phyloP scores from a whole-genome alignment of 2,888 invertebrate genomes.

The Temnothorax unifasciatus region DNA sequence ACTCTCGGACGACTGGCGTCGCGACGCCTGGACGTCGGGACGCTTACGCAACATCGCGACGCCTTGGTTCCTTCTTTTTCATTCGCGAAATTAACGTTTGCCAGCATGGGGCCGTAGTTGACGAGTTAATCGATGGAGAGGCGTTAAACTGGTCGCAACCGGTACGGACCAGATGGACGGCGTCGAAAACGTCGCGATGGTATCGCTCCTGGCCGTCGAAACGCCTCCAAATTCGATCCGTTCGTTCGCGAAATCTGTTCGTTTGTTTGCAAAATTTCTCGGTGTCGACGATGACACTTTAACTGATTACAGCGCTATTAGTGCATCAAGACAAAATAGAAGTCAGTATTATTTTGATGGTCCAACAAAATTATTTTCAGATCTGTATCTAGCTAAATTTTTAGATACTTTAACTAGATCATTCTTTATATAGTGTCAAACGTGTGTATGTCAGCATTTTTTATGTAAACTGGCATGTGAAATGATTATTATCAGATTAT shows the following conservation, averaged over 20 bases:
- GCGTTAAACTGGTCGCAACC: constrained; percentile 55
- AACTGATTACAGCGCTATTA: background rate
- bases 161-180: constrained; percentile 61
- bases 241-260: background rate
- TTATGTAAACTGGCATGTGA: background rate
- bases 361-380: too few relatives aligned
- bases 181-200: background rate
- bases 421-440: too few relatives aligned
- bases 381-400: too few relatives aligned
- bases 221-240: constrained; percentile 42
- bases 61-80: constrained; percentile 65
- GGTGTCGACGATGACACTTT: background rate
- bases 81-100: constrained; percentile 57
- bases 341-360: too few relatives aligned
- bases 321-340: background rate
- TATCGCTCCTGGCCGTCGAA: constrained; percentile 49
- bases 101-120: constrained; percentile 44
- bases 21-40: constrained; percentile 81
- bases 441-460: background rate
- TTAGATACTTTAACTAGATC: too few relatives aligned
- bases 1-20: constrained; percentile 81
- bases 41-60: constrained; percentile 81
- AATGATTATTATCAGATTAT: background rate
- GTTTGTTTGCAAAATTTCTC: background rate
- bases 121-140: background rate